Evolutionary conservation across 2,888 invertebrate species (phyloP).

Genomic region (Embidobia sp.): DNA sequence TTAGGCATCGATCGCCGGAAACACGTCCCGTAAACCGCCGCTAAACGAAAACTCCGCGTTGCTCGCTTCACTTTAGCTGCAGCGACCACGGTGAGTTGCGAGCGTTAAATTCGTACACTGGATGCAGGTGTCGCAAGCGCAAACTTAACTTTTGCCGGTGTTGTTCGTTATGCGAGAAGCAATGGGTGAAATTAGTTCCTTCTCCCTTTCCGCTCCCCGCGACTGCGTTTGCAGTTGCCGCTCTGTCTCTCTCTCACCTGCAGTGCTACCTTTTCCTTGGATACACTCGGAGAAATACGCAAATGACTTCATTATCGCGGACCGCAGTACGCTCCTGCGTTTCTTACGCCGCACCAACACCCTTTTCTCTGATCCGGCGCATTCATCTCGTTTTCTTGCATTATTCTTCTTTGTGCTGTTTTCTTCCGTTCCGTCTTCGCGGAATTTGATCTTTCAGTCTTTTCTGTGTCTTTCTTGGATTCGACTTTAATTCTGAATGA

Average conservation of each 20-base stretch:
- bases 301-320: constrained; percentile 77
- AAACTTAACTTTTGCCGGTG: constrained; percentile 63
- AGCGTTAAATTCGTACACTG: constrained; percentile 41
- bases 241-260: constrained; percentile 47
- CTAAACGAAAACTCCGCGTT: constrained; percentile 16
- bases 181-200: constrained; percentile 75
- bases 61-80: not conserved
- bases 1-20: constrained; percentile 32
- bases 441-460: too few relatives aligned
- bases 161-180: constrained; percentile 73
- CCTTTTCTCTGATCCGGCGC: constrained; percentile 30
- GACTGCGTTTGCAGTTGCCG: not conserved
- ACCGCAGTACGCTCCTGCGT: constrained; percentile 59
- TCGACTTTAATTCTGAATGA: too few relatives aligned
- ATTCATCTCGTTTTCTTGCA: constrained; percentile 6
- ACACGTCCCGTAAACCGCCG: constrained; percentile 9
- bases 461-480: too few relatives aligned
- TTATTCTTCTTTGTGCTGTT: constrained; percentile 14
- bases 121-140: constrained; percentile 65
- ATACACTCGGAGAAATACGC: constrained; percentile 72
- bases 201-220: constrained; percentile 5
- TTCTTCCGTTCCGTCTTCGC: not conserved
- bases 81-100: constrained; percentile 13
- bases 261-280: constrained; percentile 37
- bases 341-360: constrained; percentile 43